A percentile compares a stretch with the other conserved stretches of the same genome.
phyloP scores from a whole-genome alignment of 2,113 vertebrate species.

The Callipepla californica region DNA sequence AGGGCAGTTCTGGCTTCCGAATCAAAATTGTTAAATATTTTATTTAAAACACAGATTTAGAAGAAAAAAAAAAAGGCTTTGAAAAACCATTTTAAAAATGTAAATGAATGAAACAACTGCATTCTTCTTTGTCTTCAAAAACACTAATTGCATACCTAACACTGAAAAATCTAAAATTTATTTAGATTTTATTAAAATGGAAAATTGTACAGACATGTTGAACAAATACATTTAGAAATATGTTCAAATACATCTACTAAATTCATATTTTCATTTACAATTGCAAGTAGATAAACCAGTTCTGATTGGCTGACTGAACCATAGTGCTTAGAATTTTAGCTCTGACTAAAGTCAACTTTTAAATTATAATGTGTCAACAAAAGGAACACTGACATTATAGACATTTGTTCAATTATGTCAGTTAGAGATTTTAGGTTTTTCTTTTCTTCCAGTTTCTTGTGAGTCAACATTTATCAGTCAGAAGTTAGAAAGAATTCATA shows the following conservation, averaged over 20 bases:
- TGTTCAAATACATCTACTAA: conserved; percentile 37
- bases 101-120: conserved; percentile 33
- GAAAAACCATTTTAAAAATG: conserved; percentile 32
- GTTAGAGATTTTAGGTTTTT: conserved; percentile 26
- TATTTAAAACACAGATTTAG: conserved; percentile 59
- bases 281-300: conserved; percentile 42
- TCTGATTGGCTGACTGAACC: conserved; percentile 11
- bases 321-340: neutral
- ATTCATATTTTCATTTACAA: conserved; percentile 29
- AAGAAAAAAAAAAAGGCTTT: conserved; percentile 13
- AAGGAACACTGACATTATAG: neutral
- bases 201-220: conserved; percentile 7
- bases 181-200: neutral
- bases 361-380: neutral
- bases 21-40: conserved; percentile 42
- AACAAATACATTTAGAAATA: conserved; percentile 32
- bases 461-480: conserved; percentile 55
- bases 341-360: neutral
- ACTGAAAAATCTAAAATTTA: conserved; percentile 37
- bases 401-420: neutral
- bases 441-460: conserved; percentile 25
- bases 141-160: neutral
- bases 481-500: conserved; percentile 13
- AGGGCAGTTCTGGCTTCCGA: conserved; percentile 70
- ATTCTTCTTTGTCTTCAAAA: conserved; percentile 34